Evolutionary conservation across 2,888 invertebrate species (phyloP), one percentile per base, ranked within the genome.

Genomic region (Ophonus ardosiacus): DNA sequence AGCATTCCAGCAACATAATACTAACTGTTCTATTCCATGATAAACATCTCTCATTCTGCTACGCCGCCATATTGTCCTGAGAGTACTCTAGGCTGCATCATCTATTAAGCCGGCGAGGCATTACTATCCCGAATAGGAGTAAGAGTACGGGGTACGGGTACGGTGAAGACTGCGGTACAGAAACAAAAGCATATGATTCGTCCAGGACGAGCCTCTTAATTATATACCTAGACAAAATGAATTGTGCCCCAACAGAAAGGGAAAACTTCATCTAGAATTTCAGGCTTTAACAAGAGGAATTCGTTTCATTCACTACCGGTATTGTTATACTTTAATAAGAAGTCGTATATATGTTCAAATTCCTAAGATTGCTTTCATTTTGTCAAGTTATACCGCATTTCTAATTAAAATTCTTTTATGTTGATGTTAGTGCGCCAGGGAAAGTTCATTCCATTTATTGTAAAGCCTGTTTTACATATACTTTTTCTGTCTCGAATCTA

Each of bases 261-360:
- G 79, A 79, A 79, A 79, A 79, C 61, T 79, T 79, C 57, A 79
- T 61, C 79, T 79, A 59, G 61, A 79, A 79, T 61, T 79, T 79
- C 79, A 38, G 79, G 56, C 79, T 79, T 43, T 43, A 43, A n/a
- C 43, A 18, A 40, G 18, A 43, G 71, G 43, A 74, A 43, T 74
- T 74, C 40, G 43, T 74, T 74, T 71, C 43, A 38, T 43, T 71
- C 17, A 17, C 31, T 10, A 24, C 7, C 0, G n/a, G 68, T 7
- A 68, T 68, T 68, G 15, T 68, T 68, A 68, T 68, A 68, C 31
- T 68, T 68, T 68, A 68, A 68, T 68, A 68, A 15, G 68, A 68
- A 68, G 68, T 38, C 68, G 68, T 68, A 38, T 68, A 68, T 68
- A 68, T 68, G 15, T 31, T 38, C 31, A 24, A 63, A 63, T 63